Percentiles rank a stretch among this genome's conserved stretches.
Conservation (phyloP, 1,140 invertebrate genomes). For the Drosophila fuyamai region DNA sequence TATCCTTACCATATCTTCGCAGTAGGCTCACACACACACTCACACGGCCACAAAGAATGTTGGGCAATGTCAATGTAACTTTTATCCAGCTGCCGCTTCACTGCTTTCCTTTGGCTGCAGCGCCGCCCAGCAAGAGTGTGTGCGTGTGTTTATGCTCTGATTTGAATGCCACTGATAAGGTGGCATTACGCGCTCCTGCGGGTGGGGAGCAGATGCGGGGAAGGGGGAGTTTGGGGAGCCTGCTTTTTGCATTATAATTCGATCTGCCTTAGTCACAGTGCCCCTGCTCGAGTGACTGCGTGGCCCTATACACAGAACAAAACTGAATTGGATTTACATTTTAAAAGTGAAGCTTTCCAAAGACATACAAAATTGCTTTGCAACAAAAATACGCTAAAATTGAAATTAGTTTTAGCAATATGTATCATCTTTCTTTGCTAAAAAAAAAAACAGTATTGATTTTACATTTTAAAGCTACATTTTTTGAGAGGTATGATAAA, state of each 20-base stretch:
- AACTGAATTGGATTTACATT: too few species aligned
- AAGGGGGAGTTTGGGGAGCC: neutral
- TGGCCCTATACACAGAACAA: neutral
- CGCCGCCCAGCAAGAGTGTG: conserved; percentile 12
- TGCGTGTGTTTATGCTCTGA: conserved; percentile 66
- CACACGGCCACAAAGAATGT: conserved; percentile 8
- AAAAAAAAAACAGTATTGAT: too few species aligned
- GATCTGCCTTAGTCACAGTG: conserved; percentile 65
- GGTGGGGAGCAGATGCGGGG: neutral
- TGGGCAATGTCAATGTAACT: conserved; percentile 80
- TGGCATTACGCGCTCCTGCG: conserved; percentile 51
- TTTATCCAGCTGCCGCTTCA: conserved; percentile 81
- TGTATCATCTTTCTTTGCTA: too few species aligned
- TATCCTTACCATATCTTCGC: neutral
- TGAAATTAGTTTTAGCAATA: too few species aligned
- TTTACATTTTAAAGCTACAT: too few species aligned
- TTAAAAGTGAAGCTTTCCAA: too few species aligned
- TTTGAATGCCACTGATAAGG: conserved; percentile 83
- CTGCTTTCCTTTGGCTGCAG: conserved; percentile 72
- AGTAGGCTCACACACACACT: conserved; percentile 13
- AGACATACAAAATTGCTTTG: too few species aligned
- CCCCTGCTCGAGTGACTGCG: conserved; percentile 13
- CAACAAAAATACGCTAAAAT: too few species aligned
- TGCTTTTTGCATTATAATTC: conserved; percentile 70
- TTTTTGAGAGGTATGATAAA: too few species aligned